phyloP scores from a whole-genome alignment of 2,888 invertebrate genomes.

The Stegana nigrithorax region DNA sequence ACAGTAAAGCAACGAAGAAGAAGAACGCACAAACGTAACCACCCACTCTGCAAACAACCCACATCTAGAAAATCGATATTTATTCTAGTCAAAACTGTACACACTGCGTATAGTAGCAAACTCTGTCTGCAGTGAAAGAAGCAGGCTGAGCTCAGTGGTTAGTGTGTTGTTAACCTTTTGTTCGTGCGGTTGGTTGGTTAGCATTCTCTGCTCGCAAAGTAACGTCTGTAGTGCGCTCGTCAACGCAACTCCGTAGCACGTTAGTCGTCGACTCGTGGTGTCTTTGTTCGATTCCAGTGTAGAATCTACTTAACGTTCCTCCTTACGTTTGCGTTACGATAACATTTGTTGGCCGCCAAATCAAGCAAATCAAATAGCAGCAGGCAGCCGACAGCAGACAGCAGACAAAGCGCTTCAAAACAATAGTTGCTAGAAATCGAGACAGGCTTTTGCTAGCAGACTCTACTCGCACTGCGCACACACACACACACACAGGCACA shows the following conservation, averaged over 20 bases:
- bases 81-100: constrained; percentile 38
- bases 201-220: background rate
- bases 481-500: background rate
- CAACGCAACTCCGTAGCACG: background rate
- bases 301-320: no score
- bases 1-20: background rate
- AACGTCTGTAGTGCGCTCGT: no score
- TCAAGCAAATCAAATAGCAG: background rate
- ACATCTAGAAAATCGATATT: constrained; percentile 46
- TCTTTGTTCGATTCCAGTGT: no score
- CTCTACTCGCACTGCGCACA: background rate
- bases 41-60: constrained; percentile 41
- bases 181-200: constrained; percentile 16
- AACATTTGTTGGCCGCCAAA: background rate
- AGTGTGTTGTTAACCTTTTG: constrained; percentile 34
- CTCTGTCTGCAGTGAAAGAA: constrained; percentile 26
- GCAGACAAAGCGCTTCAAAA: no score
- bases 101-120: no score
- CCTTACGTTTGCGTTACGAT: background rate
- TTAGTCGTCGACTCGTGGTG: background rate
- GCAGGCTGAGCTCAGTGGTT: constrained; percentile 25
- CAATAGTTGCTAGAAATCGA: no score
- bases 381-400: background rate
- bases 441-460: no score
- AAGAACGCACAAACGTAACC: constrained; percentile 16